A percentile compares a stretch with the other conserved stretches of the same genome.
These are phyloP conservation scores for Ligdia adustata DNA, from an alignment of 2,888 invertebrate genomes.

Conservation along the genomic window DNA sequence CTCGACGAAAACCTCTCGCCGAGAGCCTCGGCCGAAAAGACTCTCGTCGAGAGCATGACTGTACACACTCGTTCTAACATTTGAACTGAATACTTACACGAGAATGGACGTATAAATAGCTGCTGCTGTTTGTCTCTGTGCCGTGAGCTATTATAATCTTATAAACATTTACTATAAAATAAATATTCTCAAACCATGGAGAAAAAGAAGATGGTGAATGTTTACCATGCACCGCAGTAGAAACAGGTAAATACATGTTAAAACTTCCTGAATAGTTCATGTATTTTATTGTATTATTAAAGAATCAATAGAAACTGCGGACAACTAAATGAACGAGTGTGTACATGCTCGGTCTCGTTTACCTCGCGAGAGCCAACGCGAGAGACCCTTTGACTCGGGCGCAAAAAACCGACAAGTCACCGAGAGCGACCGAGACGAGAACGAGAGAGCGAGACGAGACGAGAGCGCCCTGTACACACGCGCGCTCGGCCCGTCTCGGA, in stretches of 20 bases:
- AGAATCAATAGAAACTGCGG: too few relatives aligned
- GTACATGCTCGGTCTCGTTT: too few relatives aligned
- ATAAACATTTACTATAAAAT: constrained; percentile 1
- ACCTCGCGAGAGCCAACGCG: too few relatives aligned
- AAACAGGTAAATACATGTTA: neutral
- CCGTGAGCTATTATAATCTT: constrained; percentile 12
- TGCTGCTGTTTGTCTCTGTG: constrained; percentile 15
- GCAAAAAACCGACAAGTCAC: too few relatives aligned
- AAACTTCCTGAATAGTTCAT: too few relatives aligned
- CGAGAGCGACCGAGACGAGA: too few relatives aligned
- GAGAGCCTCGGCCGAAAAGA: constrained; percentile 15
- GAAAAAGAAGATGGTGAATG: neutral
- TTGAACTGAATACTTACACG: constrained; percentile 4
- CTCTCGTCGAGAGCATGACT: constrained; percentile 14
- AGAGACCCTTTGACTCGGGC: too few relatives aligned
- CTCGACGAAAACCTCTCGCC: constrained; percentile 18
- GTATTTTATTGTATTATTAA: too few relatives aligned
- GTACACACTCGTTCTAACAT: constrained; percentile 14
- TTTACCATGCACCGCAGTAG: neutral
- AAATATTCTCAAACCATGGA: neutral
- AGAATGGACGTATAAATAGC: constrained; percentile 12
- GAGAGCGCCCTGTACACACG: too few relatives aligned
- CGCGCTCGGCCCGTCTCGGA: too few relatives aligned
- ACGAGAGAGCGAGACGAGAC: too few relatives aligned
- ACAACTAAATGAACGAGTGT: too few relatives aligned